Evolutionary conservation across 2,113 vertebrate genomes (phyloP).

Genomic region (Orthochromis malagaraziensis): DNA sequence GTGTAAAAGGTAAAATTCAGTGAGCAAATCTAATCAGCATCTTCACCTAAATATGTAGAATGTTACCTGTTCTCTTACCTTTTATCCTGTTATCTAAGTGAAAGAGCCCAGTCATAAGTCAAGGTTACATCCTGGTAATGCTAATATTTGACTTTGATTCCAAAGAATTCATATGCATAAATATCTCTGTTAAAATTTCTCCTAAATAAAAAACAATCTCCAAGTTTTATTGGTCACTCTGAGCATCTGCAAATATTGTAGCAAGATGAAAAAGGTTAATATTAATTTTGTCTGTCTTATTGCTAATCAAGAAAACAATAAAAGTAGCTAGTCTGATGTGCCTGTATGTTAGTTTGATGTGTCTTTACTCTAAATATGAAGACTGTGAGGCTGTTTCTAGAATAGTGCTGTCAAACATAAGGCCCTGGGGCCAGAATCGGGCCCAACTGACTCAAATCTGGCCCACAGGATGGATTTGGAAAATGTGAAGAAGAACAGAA

Average conservation of each 20-base stretch:
- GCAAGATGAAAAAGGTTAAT: not conserved
- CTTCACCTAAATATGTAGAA: not conserved
- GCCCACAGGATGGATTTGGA: not conserved
- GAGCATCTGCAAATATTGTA: not conserved
- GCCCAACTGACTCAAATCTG: not conserved
- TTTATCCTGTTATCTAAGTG: not conserved
- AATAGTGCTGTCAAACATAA: not conserved
- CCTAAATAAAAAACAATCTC: not conserved
- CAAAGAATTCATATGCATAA: not conserved
- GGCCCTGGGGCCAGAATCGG: not conserved
- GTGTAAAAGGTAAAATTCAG: not conserved
- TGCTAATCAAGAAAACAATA: not conserved
- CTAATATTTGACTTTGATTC: conserved; percentile 38
- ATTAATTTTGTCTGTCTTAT: not conserved
- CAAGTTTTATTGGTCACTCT: not conserved
- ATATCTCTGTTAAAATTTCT: not conserved
- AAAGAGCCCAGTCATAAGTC: not conserved
- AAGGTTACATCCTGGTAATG: not conserved
- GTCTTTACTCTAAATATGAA: not conserved
- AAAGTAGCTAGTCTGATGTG: not conserved
- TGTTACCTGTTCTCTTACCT: not conserved
- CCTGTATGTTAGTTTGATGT: not conserved
- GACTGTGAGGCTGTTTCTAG: not conserved
- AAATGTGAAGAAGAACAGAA: not conserved
- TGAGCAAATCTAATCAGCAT: not conserved